These are phyloP conservation scores for Dynastes grantii DNA, from an alignment of 2,888 invertebrate genomes.

Conservation along the genomic window DNA sequence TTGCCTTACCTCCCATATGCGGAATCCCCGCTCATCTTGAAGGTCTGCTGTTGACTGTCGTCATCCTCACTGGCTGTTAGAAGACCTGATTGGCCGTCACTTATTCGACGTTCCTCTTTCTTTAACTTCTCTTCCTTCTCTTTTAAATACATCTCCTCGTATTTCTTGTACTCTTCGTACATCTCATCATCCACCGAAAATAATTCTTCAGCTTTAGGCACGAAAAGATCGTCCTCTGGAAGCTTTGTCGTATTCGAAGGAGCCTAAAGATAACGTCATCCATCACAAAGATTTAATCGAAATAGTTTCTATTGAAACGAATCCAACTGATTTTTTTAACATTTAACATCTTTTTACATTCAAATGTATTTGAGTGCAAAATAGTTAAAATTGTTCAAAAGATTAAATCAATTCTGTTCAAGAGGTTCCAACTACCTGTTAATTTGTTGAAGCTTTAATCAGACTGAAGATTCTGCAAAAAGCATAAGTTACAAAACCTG, in stretches of 20 bases:
- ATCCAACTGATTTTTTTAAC: too few relatives aligned
- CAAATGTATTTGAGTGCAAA: too few relatives aligned
- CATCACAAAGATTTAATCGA: too few relatives aligned
- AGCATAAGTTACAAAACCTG: too few relatives aligned
- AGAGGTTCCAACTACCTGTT: too few relatives aligned
- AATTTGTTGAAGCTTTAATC: too few relatives aligned
- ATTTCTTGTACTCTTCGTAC: constrained; percentile 69
- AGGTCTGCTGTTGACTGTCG: constrained; percentile 68
- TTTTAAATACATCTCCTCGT: constrained; percentile 67
- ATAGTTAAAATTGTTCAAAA: too few relatives aligned
- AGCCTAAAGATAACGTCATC: not conserved
- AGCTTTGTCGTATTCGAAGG: not conserved
- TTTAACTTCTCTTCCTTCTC: constrained; percentile 69
- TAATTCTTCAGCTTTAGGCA: constrained; percentile 64
- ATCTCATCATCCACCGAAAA: constrained; percentile 67
- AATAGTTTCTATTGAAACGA: too few relatives aligned
- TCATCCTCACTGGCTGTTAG: constrained; percentile 64
- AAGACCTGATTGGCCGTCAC: constrained; percentile 55
- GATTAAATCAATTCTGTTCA: too few relatives aligned
- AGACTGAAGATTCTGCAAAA: too few relatives aligned
- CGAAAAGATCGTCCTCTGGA: constrained; percentile 53
- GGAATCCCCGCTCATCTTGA: constrained; percentile 77
- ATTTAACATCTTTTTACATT: too few relatives aligned
- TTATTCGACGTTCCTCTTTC: constrained; percentile 65
- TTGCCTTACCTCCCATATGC: constrained; percentile 86